Percentiles rank a stretch among this genome's conserved stretches.
Conservation (phyloP, 2,113 vertebrate species). For the Apteryx mantelli region DNA sequence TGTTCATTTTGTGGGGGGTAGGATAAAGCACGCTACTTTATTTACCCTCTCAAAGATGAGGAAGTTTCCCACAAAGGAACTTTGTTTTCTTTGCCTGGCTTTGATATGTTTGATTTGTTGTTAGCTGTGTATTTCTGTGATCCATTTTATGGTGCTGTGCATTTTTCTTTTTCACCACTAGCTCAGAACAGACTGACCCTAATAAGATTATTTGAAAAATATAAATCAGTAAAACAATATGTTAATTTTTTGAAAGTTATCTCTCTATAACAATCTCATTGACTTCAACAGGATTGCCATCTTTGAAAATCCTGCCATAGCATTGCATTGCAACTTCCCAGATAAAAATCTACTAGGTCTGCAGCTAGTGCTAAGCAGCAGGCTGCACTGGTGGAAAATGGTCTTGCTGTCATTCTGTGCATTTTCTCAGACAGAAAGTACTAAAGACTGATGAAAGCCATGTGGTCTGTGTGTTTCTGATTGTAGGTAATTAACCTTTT, state of each 20-base stretch:
- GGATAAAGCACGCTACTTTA: not conserved
- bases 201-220: not conserved
- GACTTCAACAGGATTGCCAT: not conserved
- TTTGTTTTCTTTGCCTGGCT: not conserved
- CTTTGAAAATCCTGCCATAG: not conserved
- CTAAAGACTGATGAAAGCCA: not conserved
- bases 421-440: not conserved
- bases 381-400: not conserved
- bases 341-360: not conserved
- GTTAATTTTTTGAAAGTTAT: not conserved
- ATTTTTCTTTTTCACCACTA: not conserved
- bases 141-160: not conserved
- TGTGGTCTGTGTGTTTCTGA: not conserved
- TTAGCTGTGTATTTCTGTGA: not conserved
- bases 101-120: not conserved
- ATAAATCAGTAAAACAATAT: not conserved
- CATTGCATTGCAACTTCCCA: not conserved
- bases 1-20: not conserved
- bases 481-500: not conserved
- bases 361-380: not conserved
- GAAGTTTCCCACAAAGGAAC: not conserved
- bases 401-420: not conserved
- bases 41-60: not conserved
- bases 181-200: not conserved
- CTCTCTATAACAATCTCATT: not conserved